Percentiles rank a stretch among this genome's conserved stretches.
Conservation (phyloP, 2,888 invertebrate species). For the Ochlodes sylvanus region DNA sequence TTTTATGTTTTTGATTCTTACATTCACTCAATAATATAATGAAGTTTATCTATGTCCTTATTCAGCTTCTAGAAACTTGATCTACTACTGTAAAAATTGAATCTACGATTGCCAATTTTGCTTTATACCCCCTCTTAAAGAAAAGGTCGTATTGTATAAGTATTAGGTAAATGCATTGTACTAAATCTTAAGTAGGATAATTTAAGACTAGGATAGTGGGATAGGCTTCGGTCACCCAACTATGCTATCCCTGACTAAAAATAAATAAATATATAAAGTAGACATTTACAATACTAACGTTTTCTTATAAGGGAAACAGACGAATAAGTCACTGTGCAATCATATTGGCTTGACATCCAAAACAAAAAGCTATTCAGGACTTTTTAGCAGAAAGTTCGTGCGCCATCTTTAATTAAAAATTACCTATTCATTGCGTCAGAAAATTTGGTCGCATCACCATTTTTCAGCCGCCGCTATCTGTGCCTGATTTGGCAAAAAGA, state of each 20-base stretch:
- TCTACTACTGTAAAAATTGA: too few relatives aligned
- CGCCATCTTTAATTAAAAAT: conserved; percentile 20
- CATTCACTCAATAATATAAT: too few relatives aligned
- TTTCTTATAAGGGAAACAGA: conserved; percentile 4
- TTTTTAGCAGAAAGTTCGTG: conserved; percentile 40
- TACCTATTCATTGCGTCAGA: conserved; percentile 37
- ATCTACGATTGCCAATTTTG: too few relatives aligned
- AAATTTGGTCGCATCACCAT: conserved; percentile 37
- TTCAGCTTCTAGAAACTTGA: too few relatives aligned
- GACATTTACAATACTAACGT: conserved; percentile 8
- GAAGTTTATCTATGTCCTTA: too few relatives aligned
- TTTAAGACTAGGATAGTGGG: too few relatives aligned
- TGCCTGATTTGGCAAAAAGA: conserved; percentile 38
- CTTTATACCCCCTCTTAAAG: too few relatives aligned
- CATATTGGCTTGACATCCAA: conserved; percentile 9
- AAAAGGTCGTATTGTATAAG: neutral
- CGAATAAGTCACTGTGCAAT: conserved; percentile 8
- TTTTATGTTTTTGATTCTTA: too few relatives aligned
- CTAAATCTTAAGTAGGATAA: neutral
- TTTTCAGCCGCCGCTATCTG: conserved; percentile 38
- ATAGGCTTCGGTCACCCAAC: too few relatives aligned
- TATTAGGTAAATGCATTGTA: neutral
- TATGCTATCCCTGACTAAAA: too few relatives aligned
- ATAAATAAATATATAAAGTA: neutral
- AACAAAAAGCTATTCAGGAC: conserved; percentile 28